Evolutionary conservation across 2,797 vertebrate species (phyloP).

Genomic region (Hipposideros larvatus): DNA sequence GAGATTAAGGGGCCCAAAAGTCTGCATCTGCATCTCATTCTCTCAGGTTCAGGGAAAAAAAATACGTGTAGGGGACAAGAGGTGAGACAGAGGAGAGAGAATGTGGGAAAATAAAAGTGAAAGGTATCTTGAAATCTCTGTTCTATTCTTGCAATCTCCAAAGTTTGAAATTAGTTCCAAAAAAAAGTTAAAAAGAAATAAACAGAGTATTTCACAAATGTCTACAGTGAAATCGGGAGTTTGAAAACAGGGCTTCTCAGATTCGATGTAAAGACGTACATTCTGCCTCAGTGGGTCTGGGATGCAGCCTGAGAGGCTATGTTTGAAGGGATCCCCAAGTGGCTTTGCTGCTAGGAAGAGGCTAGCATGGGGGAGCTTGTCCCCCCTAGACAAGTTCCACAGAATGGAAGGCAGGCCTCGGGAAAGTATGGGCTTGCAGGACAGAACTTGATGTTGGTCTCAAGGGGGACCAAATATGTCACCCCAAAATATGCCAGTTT

Average conservation of each 20-base stretch:
- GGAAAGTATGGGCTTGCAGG: background rate
- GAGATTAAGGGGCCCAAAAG: background rate
- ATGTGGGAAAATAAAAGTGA: background rate
- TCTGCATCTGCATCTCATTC: background rate
- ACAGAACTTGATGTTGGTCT: background rate
- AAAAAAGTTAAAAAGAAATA: slow-evolving; percentile 28
- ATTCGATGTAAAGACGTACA: background rate
- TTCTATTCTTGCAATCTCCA: background rate
- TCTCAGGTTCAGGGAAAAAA: background rate
- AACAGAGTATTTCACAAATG: background rate
- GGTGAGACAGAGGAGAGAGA: background rate
- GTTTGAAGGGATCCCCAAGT: background rate
- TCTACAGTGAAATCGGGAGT: background rate
- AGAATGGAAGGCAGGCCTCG: background rate
- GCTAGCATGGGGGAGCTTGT: background rate
- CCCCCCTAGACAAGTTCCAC: background rate
- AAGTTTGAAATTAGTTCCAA: background rate
- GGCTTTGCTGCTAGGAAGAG: background rate
- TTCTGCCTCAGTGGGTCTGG: background rate
- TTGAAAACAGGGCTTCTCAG: background rate
- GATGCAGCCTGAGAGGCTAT: background rate
- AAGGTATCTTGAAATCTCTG: background rate
- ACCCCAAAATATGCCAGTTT: background rate
- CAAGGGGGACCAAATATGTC: background rate
- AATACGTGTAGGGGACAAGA: background rate